Evolutionary conservation across 2,888 invertebrate genomes (phyloP).

Genomic region (Trachelus iudaicus): DNA sequence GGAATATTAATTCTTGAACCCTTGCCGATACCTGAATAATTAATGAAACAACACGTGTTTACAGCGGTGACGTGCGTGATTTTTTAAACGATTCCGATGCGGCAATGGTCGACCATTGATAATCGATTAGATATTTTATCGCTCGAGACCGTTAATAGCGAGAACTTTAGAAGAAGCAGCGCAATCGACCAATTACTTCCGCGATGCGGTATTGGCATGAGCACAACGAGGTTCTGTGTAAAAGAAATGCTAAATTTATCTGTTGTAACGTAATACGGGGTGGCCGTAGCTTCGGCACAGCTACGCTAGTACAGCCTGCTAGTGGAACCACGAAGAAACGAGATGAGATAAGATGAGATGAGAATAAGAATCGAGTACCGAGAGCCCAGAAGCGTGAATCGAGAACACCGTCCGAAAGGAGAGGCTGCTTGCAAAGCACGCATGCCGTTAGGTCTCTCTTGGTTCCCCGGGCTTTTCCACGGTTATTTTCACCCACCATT

Average conservation of each 20-base stretch:
- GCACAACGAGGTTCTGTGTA: conserved; percentile 54
- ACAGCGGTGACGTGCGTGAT: neutral
- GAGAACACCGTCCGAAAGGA: conserved; percentile 20
- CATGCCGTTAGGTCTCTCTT: neutral
- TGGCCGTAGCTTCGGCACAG: conserved; percentile 3
- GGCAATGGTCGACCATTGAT: neutral
- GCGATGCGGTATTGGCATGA: conserved; percentile 60
- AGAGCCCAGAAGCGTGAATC: conserved; percentile 11
- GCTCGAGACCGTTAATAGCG: neutral
- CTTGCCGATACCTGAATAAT: neutral
- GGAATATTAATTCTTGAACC: neutral
- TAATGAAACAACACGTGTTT: neutral
- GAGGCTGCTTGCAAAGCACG: conserved; percentile 11
- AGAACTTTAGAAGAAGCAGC: conserved; percentile 13
- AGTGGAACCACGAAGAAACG: neutral
- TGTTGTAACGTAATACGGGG: conserved; percentile 61
- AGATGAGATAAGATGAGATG: neutral
- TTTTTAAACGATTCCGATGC: neutral
- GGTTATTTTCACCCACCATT: conserved; percentile 35
- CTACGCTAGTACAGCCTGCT: neutral
- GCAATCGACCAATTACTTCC: conserved; percentile 61
- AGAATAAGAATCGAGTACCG: conserved; percentile 11
- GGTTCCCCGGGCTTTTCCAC: conserved; percentile 34
- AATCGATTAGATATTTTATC: neutral
- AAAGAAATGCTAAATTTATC: conserved; percentile 65